Percentiles rank a stretch among this genome's conserved stretches.
phyloP scores from a whole-genome alignment of 2,113 vertebrate genomes.

The Sorex araneus region DNA sequence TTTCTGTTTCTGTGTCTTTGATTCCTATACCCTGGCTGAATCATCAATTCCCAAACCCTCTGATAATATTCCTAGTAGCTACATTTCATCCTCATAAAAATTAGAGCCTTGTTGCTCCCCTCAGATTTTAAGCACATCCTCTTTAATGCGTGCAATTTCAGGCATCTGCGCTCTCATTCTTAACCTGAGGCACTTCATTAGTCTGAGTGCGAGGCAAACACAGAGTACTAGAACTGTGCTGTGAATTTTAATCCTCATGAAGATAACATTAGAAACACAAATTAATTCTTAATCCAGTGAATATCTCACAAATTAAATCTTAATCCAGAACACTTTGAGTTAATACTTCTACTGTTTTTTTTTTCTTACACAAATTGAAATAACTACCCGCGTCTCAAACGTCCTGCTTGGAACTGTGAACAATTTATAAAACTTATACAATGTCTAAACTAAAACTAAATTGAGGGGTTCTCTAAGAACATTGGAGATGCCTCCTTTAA shows the following conservation, averaged over 20 bases:
- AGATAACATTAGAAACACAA: constrained; percentile 35
- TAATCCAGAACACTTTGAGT: not conserved
- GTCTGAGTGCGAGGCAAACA: not conserved
- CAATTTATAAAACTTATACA: not conserved
- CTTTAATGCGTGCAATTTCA: not conserved
- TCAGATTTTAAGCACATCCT: not conserved
- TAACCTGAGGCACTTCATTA: not conserved
- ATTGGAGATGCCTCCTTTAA: constrained; percentile 68
- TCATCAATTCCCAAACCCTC: not conserved
- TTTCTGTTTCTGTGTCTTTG: not conserved
- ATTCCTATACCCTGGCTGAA: not conserved
- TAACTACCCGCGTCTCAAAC: not conserved
- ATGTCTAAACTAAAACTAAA: constrained; percentile 4
- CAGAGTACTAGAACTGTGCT: not conserved
- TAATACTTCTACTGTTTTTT: constrained; percentile 36
- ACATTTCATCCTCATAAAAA: not conserved
- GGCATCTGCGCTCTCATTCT: not conserved
- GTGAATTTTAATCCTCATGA: not conserved
- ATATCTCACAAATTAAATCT: not conserved
- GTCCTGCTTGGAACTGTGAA: not conserved
- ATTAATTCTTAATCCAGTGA: not conserved
- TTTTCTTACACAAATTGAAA: not conserved
- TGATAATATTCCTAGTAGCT: not conserved
- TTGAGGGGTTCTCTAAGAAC: not conserved
- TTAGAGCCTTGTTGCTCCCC: not conserved